A percentile compares a stretch with the other conserved stretches of the same genome.
phyloP scores from a whole-genome alignment of 2,888 invertebrate species.

The Cantharis nigra region DNA sequence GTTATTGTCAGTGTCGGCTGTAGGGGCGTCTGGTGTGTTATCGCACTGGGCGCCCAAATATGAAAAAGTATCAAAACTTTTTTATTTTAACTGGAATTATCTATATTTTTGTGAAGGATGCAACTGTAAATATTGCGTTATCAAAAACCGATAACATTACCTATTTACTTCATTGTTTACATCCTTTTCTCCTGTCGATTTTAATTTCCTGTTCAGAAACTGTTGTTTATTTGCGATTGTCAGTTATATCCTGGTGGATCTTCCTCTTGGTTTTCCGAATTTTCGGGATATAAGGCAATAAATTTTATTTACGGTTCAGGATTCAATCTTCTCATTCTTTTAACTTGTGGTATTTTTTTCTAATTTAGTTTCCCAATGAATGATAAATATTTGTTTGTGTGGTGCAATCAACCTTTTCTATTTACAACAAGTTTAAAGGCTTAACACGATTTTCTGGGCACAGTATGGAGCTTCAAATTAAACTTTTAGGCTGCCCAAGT shows the following conservation, averaged over 20 bases:
- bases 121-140: not conserved
- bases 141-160: not conserved
- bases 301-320: not conserved
- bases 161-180: not conserved
- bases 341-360: not conserved
- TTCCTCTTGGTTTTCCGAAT: not conserved
- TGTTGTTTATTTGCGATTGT: not conserved
- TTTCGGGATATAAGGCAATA: not conserved
- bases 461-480: not conserved
- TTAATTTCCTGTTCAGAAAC: not conserved
- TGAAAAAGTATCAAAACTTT: not conserved
- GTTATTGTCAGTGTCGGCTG: not conserved
- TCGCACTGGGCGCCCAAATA: not conserved
- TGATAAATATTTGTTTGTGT: not conserved
- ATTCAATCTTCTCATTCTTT: not conserved
- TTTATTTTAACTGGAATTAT: not conserved
- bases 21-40: not conserved
- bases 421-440: not conserved
- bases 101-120: not conserved
- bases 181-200: not conserved
- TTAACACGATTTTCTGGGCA: not conserved
- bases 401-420: not conserved
- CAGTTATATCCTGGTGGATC: not conserved
- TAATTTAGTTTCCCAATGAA: not conserved
- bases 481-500: not conserved